Base-by-base conservation (phyloP, 2,113 vertebrate species). In the Tupaia tana region DNA sequence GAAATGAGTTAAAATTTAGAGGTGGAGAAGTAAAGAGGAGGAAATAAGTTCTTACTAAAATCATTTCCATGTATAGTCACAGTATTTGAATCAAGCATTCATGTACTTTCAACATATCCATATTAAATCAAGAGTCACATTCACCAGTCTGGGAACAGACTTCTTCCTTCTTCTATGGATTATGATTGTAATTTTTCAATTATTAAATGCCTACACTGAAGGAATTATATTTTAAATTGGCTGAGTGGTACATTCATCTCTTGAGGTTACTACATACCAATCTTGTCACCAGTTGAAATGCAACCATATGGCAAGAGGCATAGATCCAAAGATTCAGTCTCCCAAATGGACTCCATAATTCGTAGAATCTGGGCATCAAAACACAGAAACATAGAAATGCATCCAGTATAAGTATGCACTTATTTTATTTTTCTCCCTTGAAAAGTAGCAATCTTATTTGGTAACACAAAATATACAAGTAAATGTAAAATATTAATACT, bases 311-410 rank as follows among this genome's bases (percentile, higher is more conserved):
- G 99, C 79, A 99, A 92, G 95, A 99, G 98, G 83, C 98, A 99
- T 87, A 99, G 99, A 92, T 99, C 99, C 97, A 99, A 98, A 3
- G 99, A 99, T 96, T 99, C 99, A 0, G 99, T 99, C 98, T 99
- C 99, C 99, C 99, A 99, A 98, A 99, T 99, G 6, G 99, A 99
- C 97, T 99, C 99, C 99, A 99, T 99, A 97, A 99, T 99, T 95
- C 99, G 98, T 97, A 99, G 98, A 97, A 99, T 99, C 99, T 99
- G 97, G 77, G 58, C 22, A 88, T 92, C 90, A 97, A 97, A 98
- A 77, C 5, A 97, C 91, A 16, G 6, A 97, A 98, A 77, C 5
- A 97, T 90, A 16, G 6, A 95, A 96, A 24, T 2, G 2, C 86
- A 86, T 86, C 58, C 56, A 54, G 75, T 86, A 90, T 67, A 61